phyloP scores from a whole-genome alignment of 2,797 vertebrate species.

The Xiphophorus birchmanni region DNA sequence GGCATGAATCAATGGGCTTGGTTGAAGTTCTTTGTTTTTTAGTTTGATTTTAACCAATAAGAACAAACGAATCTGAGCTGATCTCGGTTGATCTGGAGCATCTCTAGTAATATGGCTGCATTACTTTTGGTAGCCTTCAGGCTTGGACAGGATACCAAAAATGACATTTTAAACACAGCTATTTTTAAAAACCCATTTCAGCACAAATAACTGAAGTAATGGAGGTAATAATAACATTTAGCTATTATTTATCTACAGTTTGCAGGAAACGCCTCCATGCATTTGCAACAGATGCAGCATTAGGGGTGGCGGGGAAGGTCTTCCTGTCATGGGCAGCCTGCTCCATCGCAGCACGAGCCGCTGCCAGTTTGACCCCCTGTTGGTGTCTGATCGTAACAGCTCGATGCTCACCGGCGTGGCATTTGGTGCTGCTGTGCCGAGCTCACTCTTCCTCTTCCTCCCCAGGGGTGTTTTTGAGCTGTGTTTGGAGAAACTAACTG shows the following conservation, averaged over 20 bases:
- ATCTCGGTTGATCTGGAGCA: not conserved
- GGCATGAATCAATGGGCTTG: not conserved
- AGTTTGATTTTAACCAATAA: not conserved
- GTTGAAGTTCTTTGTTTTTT: not conserved
- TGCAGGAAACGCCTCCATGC: not conserved
- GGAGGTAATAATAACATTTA: not conserved
- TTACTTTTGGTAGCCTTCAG: not conserved
- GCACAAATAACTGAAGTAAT: not conserved
- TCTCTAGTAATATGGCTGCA: not conserved
- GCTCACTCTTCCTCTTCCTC: not conserved
- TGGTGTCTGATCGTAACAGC: slow-evolving; percentile 10
- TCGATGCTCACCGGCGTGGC: slow-evolving; percentile 3
- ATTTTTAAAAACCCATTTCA: not conserved
- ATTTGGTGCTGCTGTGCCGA: slow-evolving; percentile 8
- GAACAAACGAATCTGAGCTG: not conserved
- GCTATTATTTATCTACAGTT: not conserved
- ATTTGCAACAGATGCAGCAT: not conserved
- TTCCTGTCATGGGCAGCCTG: slow-evolving; percentile 50
- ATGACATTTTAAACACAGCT: not conserved
- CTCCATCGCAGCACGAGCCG: slow-evolving; percentile 41
- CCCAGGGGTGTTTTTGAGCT: not conserved
- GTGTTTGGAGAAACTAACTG: slow-evolving; percentile 26
- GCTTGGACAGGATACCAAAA: not conserved
- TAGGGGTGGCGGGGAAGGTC: not conserved
- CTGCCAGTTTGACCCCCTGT: slow-evolving; percentile 28